Evolutionary conservation across 2,113 vertebrate genomes (phyloP).

Genomic region (Ptilonorhynchus violaceus): DNA sequence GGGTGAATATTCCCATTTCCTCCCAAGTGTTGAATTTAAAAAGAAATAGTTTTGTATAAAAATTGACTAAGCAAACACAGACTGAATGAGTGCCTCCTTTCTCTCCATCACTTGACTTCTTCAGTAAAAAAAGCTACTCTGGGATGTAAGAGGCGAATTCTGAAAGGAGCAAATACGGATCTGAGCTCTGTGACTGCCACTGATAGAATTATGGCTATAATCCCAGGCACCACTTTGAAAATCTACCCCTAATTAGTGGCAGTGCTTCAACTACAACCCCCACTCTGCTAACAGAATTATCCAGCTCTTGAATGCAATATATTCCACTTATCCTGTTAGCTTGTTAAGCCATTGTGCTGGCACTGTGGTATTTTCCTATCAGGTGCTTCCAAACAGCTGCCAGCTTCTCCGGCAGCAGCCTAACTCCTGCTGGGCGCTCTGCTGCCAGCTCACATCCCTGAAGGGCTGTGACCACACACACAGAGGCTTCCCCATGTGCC

Average conservation of each 20-base stretch:
- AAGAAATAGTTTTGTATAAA: neutral
- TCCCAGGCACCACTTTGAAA: constrained; percentile 5
- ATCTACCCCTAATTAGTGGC: constrained; percentile 9
- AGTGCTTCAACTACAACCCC: neutral
- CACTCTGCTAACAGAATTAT: constrained; percentile 17
- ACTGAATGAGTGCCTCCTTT: neutral
- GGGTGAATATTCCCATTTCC: neutral
- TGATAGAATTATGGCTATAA: neutral
- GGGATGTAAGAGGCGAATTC: neutral
- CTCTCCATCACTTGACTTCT: neutral
- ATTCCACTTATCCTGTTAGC: constrained; percentile 32
- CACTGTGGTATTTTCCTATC: neutral
- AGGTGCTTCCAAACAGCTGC: neutral
- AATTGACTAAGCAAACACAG: neutral
- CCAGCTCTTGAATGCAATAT: neutral
- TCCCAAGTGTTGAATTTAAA: neutral
- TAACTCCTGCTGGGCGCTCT: neutral
- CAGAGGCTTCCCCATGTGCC: neutral
- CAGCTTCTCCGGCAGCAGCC: neutral
- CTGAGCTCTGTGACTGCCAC: neutral
- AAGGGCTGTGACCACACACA: neutral
- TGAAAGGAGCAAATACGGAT: neutral
- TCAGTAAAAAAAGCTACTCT: neutral
- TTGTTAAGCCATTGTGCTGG: neutral
- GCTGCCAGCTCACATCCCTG: accelerated